phyloP scores from a whole-genome alignment of 2,888 invertebrate genomes.

The Amblyjoppa proteus region DNA sequence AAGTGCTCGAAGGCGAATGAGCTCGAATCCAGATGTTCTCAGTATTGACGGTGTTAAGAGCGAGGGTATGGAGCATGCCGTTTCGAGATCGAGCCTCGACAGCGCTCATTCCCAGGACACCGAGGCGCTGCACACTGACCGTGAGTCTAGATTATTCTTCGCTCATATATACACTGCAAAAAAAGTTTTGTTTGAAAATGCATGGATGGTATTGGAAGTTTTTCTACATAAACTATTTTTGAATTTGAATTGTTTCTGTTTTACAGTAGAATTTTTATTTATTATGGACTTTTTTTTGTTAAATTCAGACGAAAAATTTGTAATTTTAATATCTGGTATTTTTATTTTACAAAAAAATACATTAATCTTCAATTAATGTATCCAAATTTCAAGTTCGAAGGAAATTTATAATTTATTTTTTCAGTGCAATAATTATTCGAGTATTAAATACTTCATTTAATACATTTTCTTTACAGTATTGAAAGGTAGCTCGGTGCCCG shows the following conservation, averaged over 20 bases:
- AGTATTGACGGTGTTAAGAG: conserved; percentile 77
- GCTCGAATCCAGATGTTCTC: conserved; percentile 85
- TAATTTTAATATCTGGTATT: too few species aligned
- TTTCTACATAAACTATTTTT: neutral
- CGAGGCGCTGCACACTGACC: conserved; percentile 81
- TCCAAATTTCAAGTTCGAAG: too few species aligned
- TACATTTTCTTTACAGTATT: conserved; percentile 73
- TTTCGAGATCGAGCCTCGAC: conserved; percentile 83
- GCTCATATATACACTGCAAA: neutral
- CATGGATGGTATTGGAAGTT: too few species aligned
- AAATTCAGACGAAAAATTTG: too few species aligned
- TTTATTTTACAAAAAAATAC: too few species aligned
- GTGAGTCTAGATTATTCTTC: conserved; percentile 72
- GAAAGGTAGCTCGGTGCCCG: conserved; percentile 83
- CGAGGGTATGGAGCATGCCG: conserved; percentile 81
- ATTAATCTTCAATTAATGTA: too few species aligned
- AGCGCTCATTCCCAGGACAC: conserved; percentile 84
- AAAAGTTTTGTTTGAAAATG: too few species aligned
- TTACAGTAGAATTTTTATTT: too few species aligned
- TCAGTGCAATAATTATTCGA: neutral
- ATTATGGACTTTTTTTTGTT: too few species aligned
- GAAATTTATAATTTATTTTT: too few species aligned
- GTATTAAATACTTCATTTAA: neutral
- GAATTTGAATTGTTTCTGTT: neutral
- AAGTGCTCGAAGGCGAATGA: conserved; percentile 86